Evolutionary conservation across 2,888 invertebrate genomes (phyloP).

Genomic region (Penaeus monodon): DNA sequence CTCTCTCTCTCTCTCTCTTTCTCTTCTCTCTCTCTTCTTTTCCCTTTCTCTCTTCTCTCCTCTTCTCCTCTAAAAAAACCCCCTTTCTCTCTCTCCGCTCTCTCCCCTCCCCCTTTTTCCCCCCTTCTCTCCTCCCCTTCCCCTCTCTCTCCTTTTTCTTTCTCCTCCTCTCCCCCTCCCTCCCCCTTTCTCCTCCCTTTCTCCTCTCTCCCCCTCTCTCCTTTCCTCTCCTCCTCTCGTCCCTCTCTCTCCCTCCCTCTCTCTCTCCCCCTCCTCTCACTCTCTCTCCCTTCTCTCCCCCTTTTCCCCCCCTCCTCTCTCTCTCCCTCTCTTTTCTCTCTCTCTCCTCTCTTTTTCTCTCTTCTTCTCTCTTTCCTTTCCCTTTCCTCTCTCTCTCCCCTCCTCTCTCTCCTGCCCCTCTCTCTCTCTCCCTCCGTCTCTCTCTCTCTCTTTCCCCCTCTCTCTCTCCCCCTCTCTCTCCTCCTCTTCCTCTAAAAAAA

Average conservation of each 20-base stretch:
- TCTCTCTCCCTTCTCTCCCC: too few relatives aligned
- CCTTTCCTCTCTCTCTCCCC: background rate
- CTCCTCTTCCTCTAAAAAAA: too few relatives aligned
- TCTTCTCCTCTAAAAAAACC: too few relatives aligned
- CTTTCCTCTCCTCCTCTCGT: background rate
- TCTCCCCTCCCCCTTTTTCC: too few relatives aligned
- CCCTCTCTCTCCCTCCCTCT: background rate
- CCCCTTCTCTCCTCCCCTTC: too few relatives aligned
- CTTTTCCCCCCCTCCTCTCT: too few relatives aligned
- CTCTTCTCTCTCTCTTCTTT: background rate
- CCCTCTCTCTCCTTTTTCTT: too few relatives aligned
- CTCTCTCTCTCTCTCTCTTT: background rate
- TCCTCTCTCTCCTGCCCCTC: background rate
- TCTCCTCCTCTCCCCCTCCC: too few relatives aligned
- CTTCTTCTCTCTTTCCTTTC: background rate
- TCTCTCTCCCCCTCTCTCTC: background rate
- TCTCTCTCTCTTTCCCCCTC: background rate
- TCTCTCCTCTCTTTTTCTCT: background rate
- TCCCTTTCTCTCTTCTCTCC: background rate
- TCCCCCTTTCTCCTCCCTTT: too few relatives aligned
- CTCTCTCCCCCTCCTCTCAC: background rate
- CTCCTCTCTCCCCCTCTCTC: too few relatives aligned
- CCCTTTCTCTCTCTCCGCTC: too few relatives aligned
- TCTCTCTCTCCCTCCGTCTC: background rate
- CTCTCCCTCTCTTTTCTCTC: background rate